These are phyloP conservation scores for cat (Felis catus) DNA, from an alignment of 2,113 vertebrate species.

Conservation along the genomic window DNA sequence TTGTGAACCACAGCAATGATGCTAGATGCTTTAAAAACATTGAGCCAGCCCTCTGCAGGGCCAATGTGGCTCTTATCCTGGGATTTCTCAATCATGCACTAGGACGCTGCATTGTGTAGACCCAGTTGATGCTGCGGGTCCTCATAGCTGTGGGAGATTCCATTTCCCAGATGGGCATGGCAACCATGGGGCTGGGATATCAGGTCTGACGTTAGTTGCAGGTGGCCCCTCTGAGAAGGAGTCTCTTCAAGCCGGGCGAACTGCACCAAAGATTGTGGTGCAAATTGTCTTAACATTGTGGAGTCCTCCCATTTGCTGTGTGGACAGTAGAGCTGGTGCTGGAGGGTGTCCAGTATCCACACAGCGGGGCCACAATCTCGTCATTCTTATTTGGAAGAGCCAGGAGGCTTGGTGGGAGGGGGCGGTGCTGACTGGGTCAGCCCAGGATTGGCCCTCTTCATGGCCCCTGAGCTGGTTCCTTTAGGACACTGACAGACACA, in stretches of 20 bases:
- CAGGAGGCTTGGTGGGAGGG: background rate
- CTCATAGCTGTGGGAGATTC: background rate
- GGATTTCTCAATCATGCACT: rapidly evolving
- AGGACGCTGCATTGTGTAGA: background rate
- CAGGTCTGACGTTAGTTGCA: background rate
- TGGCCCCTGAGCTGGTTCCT: background rate
- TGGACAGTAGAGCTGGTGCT: background rate
- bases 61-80: rapidly evolving
- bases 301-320: background rate
- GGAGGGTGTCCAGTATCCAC: background rate
- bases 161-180: rapidly evolving
- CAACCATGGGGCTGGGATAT: background rate
- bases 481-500: background rate
- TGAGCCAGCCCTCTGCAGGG: background rate
- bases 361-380: rapidly evolving
- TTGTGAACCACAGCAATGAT: rapidly evolving
- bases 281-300: background rate
- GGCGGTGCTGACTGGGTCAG: background rate
- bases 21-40: background rate
- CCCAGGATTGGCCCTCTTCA: background rate
- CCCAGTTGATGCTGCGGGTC: background rate
- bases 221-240: background rate
- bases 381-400: background rate
- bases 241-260: background rate
- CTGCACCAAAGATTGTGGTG: too few species aligned